A percentile compares a stretch with the other conserved stretches of the same genome.
Evolutionary conservation across 2,113 vertebrate species (phyloP).

Genomic region (Poicephalus gulielmi): DNA sequence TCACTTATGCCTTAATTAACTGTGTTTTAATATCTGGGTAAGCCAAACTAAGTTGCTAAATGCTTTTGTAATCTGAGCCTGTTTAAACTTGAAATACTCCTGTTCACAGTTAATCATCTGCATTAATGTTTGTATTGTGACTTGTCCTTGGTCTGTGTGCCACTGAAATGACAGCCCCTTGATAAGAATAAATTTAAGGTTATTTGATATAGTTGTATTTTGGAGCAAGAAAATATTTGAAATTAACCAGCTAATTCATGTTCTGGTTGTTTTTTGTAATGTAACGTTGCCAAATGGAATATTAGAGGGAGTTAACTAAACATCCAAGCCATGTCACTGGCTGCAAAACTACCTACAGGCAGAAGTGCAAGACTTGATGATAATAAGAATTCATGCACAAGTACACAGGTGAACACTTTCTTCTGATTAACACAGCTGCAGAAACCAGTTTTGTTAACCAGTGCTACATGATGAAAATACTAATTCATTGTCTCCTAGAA

Average conservation of each 20-base stretch:
- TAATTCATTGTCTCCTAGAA: neutral
- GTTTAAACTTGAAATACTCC: conserved; percentile 28
- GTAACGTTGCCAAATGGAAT: neutral
- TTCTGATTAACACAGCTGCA: neutral
- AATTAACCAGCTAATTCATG: neutral
- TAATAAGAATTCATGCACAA: neutral
- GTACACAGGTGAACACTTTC: neutral
- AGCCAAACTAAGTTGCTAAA: neutral
- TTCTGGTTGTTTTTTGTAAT: neutral
- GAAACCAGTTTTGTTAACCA: neutral
- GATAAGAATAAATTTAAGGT: conserved; percentile 17
- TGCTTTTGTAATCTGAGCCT: conserved; percentile 47
- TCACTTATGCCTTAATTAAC: neutral
- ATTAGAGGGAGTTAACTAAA: neutral
- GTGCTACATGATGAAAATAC: neutral
- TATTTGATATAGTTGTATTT: neutral
- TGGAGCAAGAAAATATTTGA: neutral
- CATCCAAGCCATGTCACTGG: neutral
- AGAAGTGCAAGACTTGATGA: neutral
- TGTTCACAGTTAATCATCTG: conserved; percentile 41
- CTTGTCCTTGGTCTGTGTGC: conserved; percentile 15
- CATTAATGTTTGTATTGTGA: conserved; percentile 33
- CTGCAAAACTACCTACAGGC: neutral
- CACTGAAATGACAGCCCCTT: neutral
- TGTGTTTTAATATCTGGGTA: conserved; percentile 4